Evolutionary conservation across 2,888 invertebrate genomes (phyloP).

Genomic region (Tenthredo notha): DNA sequence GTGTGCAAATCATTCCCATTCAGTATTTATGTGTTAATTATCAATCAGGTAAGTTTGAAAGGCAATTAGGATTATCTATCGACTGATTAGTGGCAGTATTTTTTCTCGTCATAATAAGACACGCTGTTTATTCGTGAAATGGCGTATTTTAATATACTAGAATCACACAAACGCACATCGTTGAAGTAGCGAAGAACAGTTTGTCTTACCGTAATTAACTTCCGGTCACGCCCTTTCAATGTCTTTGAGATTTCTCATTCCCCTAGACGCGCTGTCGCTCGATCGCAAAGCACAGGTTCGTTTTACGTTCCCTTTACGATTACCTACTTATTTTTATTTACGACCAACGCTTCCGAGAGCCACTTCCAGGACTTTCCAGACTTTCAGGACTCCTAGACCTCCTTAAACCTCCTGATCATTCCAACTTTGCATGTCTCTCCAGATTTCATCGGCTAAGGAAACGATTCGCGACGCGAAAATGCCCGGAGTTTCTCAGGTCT

Average conservation of each 20-base stretch:
- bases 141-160: neutral
- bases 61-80: neutral
- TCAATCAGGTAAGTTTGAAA: neutral
- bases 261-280: constrained; percentile 25
- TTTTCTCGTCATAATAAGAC: neutral
- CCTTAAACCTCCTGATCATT: constrained; percentile 19
- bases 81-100: neutral
- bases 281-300: constrained; percentile 15
- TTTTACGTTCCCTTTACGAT: constrained; percentile 41
- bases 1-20: neutral
- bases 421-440: constrained; percentile 27
- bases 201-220: constrained; percentile 50
- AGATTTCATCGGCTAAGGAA: constrained; percentile 36
- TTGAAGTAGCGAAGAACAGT: constrained; percentile 44
- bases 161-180: neutral
- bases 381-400: constrained; percentile 24
- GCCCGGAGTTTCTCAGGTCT: neutral
- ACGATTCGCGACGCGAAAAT: constrained; percentile 38
- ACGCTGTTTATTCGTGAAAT: neutral
- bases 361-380: constrained; percentile 29
- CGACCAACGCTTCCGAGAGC: constrained; percentile 39
- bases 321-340: constrained; percentile 50
- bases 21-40: neutral
- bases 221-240: constrained; percentile 53
- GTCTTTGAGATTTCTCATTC: constrained; percentile 46